A percentile compares a stretch with the other conserved stretches of the same genome.
phyloP scores from a whole-genome alignment of 2,797 vertebrate species.

The Sphaeramia orbicularis region DNA sequence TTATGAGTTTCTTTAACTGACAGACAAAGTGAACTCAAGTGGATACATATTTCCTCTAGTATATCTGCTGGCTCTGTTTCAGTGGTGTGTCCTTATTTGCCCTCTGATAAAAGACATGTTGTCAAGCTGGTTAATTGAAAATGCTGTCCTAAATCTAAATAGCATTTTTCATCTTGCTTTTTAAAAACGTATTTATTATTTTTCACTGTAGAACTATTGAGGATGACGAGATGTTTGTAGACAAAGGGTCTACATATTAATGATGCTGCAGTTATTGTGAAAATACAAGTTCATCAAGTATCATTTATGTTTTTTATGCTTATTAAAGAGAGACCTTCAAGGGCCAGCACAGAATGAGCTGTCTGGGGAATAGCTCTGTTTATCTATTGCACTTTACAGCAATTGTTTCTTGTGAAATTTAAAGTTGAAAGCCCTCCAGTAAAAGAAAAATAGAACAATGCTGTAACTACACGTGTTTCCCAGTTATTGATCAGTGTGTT shows the following conservation, averaged over 20 bases:
- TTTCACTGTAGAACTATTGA: neutral
- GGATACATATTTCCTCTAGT: neutral
- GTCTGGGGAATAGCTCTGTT: neutral
- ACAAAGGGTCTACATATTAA: neutral
- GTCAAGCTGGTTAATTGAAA: neutral
- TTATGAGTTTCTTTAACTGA: constrained; percentile 14
- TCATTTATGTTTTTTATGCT: neutral
- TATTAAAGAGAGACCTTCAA: neutral
- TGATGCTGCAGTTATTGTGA: neutral
- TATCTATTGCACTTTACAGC: neutral
- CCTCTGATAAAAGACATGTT: neutral
- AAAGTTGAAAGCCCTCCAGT: neutral
- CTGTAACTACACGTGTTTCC: constrained; percentile 6
- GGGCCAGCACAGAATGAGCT: neutral
- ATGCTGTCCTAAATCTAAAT: neutral
- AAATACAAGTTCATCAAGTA: too few species aligned
- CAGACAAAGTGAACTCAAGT: constrained; percentile 7
- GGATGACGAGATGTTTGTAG: neutral
- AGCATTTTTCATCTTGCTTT: too few species aligned
- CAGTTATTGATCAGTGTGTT: neutral
- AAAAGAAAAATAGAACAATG: constrained; percentile 6
- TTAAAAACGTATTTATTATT: too few species aligned
- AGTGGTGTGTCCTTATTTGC: neutral
- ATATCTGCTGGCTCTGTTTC: neutral
- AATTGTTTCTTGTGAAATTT: constrained; percentile 11